A percentile compares a stretch with the other conserved stretches of the same genome.
These are phyloP conservation scores for Emydocephalus ijimae DNA, from an alignment of 2,113 vertebrate genomes.

Conservation along the genomic window DNA sequence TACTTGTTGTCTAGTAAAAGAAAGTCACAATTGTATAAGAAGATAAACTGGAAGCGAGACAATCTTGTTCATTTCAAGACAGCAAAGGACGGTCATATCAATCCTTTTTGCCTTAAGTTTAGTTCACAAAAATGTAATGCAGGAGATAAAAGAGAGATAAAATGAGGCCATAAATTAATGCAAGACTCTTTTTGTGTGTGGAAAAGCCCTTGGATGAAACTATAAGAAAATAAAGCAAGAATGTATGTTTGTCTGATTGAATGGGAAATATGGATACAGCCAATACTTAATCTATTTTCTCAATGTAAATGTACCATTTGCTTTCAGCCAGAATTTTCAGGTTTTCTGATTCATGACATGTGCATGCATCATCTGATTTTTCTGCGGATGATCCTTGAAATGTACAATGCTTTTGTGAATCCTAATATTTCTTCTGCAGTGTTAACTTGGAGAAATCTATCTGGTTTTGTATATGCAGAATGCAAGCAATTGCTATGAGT, in stretches of 20 bases:
- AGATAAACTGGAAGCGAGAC: background rate
- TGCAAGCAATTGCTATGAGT: background rate
- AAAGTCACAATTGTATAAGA: background rate
- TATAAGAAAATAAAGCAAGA: too few species aligned
- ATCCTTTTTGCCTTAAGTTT: accelerated
- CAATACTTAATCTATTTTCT: background rate
- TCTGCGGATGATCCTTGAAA: background rate
- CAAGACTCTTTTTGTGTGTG: too few species aligned
- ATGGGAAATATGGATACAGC: too few species aligned
- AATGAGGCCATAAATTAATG: background rate
- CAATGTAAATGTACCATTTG: background rate
- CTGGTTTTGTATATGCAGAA: background rate
- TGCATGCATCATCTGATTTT: background rate
- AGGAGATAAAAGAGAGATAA: background rate
- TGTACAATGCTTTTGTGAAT: background rate
- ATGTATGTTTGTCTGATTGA: background rate
- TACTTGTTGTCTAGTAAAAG: background rate
- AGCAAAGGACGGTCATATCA: background rate
- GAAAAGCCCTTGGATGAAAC: accelerated
- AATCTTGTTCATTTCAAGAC: background rate
- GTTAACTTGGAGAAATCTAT: background rate
- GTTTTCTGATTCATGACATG: background rate
- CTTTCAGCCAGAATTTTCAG: background rate
- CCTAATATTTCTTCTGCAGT: background rate
- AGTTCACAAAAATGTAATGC: background rate